Base-by-base conservation (phyloP, 2,113 vertebrate genomes). In the Esox niger region DNA sequence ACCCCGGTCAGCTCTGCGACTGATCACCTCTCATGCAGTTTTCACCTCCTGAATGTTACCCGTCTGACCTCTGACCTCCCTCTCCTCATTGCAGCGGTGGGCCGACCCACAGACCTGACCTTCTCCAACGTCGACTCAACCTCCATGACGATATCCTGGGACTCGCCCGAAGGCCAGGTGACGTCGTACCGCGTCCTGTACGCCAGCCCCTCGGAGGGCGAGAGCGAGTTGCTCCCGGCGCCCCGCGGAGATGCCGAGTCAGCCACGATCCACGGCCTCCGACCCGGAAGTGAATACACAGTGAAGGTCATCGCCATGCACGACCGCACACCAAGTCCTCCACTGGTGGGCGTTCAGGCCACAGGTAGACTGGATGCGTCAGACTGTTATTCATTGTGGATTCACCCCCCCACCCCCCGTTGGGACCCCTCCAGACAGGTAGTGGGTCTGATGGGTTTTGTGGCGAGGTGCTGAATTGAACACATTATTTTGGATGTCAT, bases 201-300 rank as follows among this genome's bases (percentile, higher is more conserved):
- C 88, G 93, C 92, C 15, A 97, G 92, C 88, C 85, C 94, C 73
- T 95, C 98, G 88, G 96, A 98, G 88, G 96, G 95, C 59, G 94
- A 96, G 88, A 87, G 88, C 81, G 95, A 98, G 92, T 90, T 99
- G 82, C 90, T 83, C 70, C 96, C 96, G 56, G 90, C 94, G 70
- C 95, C 95, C 65, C 88, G 87, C 56, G 91, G 91, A 52, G 93
- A 95, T 71, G 96, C 94, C 2, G 95, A 98, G 82, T 95, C 95
- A 13, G 89, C 96, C 56, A 80, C 94, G 69, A 91, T 99, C 84
- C 87, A 91, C 67, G 93, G 93, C 79, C 95, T 99, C 88, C 93
- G 93, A 74, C 96, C 96, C 0, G 97, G 96, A 84, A 96, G 95
- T 63, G 97, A 99, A 82, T 99, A 99, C 90, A 98, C 94, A 32